These are phyloP conservation scores for Marisa cornuarietis DNA, from an alignment of 1,140 invertebrate species.

Conservation along the genomic window DNA sequence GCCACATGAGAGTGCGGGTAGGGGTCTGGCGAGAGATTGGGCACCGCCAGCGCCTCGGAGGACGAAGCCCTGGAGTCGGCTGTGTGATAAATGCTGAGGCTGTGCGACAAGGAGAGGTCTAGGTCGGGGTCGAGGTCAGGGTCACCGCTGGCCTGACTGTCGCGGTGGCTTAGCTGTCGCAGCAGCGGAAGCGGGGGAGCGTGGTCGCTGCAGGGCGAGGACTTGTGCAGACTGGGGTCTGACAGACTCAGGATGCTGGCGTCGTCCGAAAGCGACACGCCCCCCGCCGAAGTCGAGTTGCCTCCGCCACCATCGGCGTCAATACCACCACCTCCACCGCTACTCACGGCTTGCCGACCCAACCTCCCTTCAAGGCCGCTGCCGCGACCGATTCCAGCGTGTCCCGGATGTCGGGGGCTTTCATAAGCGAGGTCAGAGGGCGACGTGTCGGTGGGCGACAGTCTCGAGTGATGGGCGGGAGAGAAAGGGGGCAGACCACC, in stretches of 20 bases:
- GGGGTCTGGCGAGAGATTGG: background rate
- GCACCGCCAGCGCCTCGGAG: conserved; percentile 24
- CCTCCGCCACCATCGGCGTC: conserved; percentile 5
- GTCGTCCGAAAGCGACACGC: conserved; percentile 26
- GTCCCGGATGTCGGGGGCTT: too few species aligned
- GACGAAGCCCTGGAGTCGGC: conserved; percentile 26
- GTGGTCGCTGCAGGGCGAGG: conserved; percentile 37
- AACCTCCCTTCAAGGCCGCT: background rate
- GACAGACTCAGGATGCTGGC: conserved; percentile 39
- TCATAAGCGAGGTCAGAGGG: conserved; percentile 25
- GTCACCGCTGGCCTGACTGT: conserved; percentile 22
- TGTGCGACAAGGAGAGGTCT: conserved; percentile 28
- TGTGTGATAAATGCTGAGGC: conserved; percentile 38
- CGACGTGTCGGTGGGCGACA: conserved; percentile 16
- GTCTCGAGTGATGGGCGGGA: background rate
- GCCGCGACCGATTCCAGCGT: background rate
- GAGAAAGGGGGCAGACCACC: background rate
- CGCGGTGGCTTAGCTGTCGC: background rate
- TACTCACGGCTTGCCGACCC: background rate
- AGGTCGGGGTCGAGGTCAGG: conserved; percentile 19
- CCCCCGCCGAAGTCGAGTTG: conserved; percentile 26
- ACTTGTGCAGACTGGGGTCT: conserved; percentile 40
- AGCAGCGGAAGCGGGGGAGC: conserved; percentile 6
- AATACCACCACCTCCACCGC: conserved; percentile 6
- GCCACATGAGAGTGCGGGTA: background rate